Evolutionary conservation across 2,888 invertebrate species (phyloP).

Genomic region (Diplolepis rosae): DNA sequence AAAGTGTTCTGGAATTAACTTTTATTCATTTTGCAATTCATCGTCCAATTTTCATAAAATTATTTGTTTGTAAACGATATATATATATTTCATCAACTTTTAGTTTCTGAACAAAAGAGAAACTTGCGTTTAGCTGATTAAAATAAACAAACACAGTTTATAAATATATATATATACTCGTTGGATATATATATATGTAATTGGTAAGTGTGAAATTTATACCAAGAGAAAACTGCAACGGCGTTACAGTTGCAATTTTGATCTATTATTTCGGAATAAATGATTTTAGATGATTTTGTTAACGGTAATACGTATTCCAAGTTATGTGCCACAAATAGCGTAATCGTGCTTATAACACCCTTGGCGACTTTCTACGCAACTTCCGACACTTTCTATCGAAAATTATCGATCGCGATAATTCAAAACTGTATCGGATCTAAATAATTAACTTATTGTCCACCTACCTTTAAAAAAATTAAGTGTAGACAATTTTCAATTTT

Average conservation of each 20-base stretch:
- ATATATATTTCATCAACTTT: too few relatives aligned
- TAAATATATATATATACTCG: neutral
- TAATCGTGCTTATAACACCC: slow-evolving; percentile 35
- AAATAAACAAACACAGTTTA: too few relatives aligned
- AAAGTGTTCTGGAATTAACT: neutral
- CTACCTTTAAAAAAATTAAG: too few relatives aligned
- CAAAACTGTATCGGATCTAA: neutral
- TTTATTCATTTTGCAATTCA: too few relatives aligned
- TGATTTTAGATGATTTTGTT: slow-evolving; percentile 9
- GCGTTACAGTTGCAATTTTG: neutral
- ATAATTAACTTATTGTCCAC: too few relatives aligned
- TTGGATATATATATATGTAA: neutral
- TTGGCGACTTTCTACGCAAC: slow-evolving; percentile 65
- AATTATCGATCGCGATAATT: slow-evolving; percentile 62
- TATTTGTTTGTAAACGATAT: too few relatives aligned
- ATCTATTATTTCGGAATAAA: neutral
- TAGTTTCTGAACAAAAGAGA: neutral
- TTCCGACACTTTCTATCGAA: slow-evolving; percentile 57
- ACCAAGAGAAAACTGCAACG: neutral
- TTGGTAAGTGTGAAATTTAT: neutral
- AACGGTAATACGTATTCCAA: neutral
- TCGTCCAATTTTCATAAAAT: too few relatives aligned
- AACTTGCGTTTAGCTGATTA: neutral
- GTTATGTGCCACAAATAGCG: slow-evolving; percentile 2
- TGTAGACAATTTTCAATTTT: too few relatives aligned